Evolutionary conservation across 2,113 vertebrate genomes (phyloP), one percentile per base, ranked within the genome.

Genomic region (Tiliqua scincoides): DNA sequence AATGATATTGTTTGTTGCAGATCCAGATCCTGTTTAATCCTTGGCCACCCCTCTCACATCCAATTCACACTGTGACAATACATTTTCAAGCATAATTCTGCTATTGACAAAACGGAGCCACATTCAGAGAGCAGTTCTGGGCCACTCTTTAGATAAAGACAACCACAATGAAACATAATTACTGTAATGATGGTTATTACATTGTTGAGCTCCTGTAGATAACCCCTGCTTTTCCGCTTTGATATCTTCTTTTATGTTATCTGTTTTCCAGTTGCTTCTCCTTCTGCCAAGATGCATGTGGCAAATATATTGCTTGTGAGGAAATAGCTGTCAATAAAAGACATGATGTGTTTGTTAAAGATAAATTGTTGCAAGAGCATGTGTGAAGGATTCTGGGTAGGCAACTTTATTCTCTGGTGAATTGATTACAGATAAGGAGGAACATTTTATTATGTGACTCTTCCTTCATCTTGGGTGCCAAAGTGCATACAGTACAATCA

Each of bases 271-370:
- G 1, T 5, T n/a, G 40, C 62, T 63, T 87, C 88, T 4, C 88
- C 79, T 3, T 85, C 25, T 63, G 9, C 6, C 83, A 74, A 81
- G 84, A 77, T 48, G 20, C 78, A 32, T n/a, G 12, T 23, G 3
- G 82, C 87, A 91, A 90, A 87, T 68, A 40, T 27, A 48, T 8
- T 83, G 12, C 23, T 80, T 6, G 0, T 62, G 88, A 30, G 43
- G 43, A 37, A 90, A 89, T 32, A 89, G 1, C 61, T 35, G 84
- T 79, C 75, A 25, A 52, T 82, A 70, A 87, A 92, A 78, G 32
- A 89, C 67, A 89, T 0, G 68, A 83, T 70, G 80, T 73, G 3
- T 35, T 87, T 86, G 70, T 10, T 1, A n/a, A 85, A 88, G 32
- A 43, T 85, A 89, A 89, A 83, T 68, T 70, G 6, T n/a, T 83